Evolutionary conservation across 2,113 vertebrate genomes (phyloP).

Genomic region (Callospermophilus lateralis): DNA sequence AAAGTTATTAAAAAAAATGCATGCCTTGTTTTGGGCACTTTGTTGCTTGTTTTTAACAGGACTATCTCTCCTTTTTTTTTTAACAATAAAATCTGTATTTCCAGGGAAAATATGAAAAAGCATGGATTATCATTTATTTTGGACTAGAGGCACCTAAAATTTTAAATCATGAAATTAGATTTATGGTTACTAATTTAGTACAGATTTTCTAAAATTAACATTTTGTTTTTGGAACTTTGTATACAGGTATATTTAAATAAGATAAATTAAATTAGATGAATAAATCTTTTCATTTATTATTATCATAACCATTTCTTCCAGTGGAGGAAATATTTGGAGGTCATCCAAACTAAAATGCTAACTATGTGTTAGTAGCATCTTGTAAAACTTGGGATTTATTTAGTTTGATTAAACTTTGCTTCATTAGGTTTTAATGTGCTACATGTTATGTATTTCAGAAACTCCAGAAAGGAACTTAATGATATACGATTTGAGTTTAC

Average conservation of each 20-base stretch:
- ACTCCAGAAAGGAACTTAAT: slow-evolving; percentile 98
- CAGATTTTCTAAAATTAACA: slow-evolving; percentile 40
- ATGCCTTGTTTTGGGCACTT: neutral
- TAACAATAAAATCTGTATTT: slow-evolving; percentile 8
- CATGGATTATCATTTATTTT: neutral
- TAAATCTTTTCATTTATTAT: slow-evolving; percentile 65
- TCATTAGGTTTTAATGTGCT: slow-evolving; percentile 84
- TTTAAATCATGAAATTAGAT: slow-evolving; percentile 52
- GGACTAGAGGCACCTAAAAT: neutral
- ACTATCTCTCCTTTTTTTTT: neutral
- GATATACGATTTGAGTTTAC: slow-evolving; percentile 99
- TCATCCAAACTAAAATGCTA: slow-evolving; percentile 66
- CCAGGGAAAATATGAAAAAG: slow-evolving; percentile 33
- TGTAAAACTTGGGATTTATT: slow-evolving; percentile 77
- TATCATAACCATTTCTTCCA: slow-evolving; percentile 50
- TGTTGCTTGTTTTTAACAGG: neutral
- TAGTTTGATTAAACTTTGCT: slow-evolving; percentile 70
- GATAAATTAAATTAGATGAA: slow-evolving; percentile 60
- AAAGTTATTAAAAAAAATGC: neutral
- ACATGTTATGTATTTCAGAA: slow-evolving; percentile 90
- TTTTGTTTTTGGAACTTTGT: slow-evolving; percentile 56
- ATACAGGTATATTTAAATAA: slow-evolving; percentile 49
- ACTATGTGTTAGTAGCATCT: slow-evolving; percentile 69
- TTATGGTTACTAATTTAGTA: neutral
- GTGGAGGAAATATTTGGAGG: slow-evolving; percentile 46